phyloP scores from a whole-genome alignment of 2,888 invertebrate species.

The Ryuthela nishihirai region DNA sequence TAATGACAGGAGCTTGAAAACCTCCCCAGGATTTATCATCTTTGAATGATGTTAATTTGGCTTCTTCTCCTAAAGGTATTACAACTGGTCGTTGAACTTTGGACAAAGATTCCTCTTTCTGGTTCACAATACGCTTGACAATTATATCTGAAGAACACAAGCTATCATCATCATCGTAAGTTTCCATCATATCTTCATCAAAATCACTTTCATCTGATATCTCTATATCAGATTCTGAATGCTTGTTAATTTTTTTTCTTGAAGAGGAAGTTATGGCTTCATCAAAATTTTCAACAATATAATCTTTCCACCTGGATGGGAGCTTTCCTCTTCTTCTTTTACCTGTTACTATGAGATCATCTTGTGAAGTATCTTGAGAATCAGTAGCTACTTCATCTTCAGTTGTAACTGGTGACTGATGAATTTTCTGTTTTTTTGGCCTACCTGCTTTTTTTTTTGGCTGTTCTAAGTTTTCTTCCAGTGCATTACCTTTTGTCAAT shows the following conservation, averaged over 20 bases:
- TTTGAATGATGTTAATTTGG: not conserved
- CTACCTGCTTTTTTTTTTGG: conserved; percentile 26
- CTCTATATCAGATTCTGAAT: conserved; percentile 32
- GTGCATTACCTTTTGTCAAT: not conserved
- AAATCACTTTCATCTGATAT: conserved; percentile 26
- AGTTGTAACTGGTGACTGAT: conserved; percentile 7
- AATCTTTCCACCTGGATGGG: conserved; percentile 36
- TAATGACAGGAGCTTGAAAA: not conserved
- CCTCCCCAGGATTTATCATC: conserved; percentile 18
- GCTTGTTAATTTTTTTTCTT: conserved; percentile 23
- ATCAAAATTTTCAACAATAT: conserved; percentile 35
- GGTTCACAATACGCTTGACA: conserved; percentile 1
- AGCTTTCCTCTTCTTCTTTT: conserved; percentile 22
- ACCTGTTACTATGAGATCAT: conserved; percentile 2
- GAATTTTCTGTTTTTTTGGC: conserved; percentile 23
- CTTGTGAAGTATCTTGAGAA: conserved; percentile 11
- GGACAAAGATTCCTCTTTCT: not conserved
- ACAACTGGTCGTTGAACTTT: conserved; percentile 23
- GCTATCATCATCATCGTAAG: conserved; percentile 27
- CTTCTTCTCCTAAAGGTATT: conserved; percentile 17
- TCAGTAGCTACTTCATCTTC: conserved; percentile 24
- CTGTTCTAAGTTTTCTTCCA: not conserved
- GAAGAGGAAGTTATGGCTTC: conserved; percentile 29
- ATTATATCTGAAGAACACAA: conserved; percentile 7
- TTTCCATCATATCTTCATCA: conserved; percentile 19